phyloP scores from a whole-genome alignment of 2,113 vertebrate genomes.

The Columba livia region DNA sequence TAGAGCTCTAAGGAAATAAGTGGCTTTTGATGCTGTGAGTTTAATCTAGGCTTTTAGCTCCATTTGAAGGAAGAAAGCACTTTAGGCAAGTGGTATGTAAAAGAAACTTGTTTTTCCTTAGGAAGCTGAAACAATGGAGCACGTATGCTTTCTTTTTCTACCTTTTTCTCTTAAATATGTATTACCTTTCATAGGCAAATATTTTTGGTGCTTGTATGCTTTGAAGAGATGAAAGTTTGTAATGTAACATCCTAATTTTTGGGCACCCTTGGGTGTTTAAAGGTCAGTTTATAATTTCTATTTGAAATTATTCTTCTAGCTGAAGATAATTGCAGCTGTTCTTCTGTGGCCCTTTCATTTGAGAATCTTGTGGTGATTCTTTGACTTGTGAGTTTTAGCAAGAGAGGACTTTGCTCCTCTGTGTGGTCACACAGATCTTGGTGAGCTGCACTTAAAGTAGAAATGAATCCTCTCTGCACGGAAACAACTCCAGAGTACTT shows the following conservation, averaged over 20 bases:
- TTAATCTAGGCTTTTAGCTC: background rate
- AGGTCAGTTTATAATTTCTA: background rate
- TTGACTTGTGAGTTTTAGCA: background rate
- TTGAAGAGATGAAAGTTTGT: background rate
- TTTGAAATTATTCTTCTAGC: background rate
- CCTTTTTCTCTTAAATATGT: background rate
- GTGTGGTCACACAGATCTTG: background rate
- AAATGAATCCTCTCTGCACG: background rate
- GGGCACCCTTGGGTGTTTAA: background rate
- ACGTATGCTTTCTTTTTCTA: background rate
- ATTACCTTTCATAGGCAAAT: background rate
- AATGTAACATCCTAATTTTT: background rate
- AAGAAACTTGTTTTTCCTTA: background rate
- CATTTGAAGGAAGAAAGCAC: background rate
- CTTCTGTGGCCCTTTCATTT: too few relatives aligned
- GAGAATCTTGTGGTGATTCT: background rate
- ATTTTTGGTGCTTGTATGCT: background rate
- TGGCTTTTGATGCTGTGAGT: background rate
- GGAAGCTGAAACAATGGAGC: background rate
- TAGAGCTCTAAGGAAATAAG: background rate
- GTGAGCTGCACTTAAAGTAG: background rate
- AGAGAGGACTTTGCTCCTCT: background rate
- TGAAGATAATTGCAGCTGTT: background rate
- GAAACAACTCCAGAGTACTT: background rate
- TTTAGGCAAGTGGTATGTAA: background rate